phyloP scores from a whole-genome alignment of 2,888 invertebrate genomes.

The Leptinotarsa rubiginosa region DNA sequence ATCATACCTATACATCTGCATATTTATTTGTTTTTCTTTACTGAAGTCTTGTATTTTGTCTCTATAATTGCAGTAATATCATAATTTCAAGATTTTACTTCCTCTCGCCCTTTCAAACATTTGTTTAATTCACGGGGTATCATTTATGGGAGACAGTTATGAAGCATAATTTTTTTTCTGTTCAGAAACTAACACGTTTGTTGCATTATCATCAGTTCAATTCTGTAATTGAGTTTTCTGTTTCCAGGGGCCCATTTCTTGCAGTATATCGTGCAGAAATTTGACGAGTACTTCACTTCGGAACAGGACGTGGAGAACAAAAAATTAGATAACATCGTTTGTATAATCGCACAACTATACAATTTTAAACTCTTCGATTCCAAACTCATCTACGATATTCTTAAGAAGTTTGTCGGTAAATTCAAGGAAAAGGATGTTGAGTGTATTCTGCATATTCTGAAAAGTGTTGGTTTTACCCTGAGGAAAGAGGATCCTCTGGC shows the following conservation, averaged over 20 bases:
- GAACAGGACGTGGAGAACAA: constrained; percentile 76
- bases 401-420: constrained; percentile 74
- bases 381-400: constrained; percentile 82
- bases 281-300: constrained; percentile 71
- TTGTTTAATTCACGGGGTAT: too few species aligned
- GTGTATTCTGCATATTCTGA: constrained; percentile 81
- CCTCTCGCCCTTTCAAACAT: too few species aligned
- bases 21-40: too few species aligned
- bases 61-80: too few species aligned
- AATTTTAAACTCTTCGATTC: constrained; percentile 90
- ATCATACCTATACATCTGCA: too few species aligned
- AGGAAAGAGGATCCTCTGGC: constrained; percentile 87
- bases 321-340: constrained; percentile 82
- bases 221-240: too few species aligned
- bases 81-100: too few species aligned
- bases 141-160: too few species aligned
- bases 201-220: background rate
- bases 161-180: too few species aligned
- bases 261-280: constrained; percentile 77
- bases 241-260: constrained; percentile 81
- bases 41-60: too few species aligned
- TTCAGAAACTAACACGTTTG: background rate
- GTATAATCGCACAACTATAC: constrained; percentile 84
- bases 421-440: constrained; percentile 86
- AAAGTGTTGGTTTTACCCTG: constrained; percentile 84